Base-by-base conservation (phyloP, 1,140 invertebrate genomes). In the Bombus difficillimus region DNA sequence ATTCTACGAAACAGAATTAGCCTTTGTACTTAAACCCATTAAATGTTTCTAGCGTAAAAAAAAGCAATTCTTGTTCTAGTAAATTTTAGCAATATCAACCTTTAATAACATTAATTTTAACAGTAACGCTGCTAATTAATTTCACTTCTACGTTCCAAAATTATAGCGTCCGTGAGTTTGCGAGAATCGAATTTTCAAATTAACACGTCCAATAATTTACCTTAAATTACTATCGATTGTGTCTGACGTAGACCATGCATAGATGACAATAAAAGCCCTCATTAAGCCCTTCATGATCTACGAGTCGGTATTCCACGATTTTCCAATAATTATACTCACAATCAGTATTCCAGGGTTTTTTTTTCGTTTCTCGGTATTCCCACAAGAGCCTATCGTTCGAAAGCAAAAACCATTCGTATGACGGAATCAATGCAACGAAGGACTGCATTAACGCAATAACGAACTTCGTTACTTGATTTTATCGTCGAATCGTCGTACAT, bases 1-100 rank as follows among this genome's bases (percentile, higher is more conserved):
- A 59, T 59, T 59, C 74, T 76, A 59, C 13, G 74, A 76, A 59
- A 39, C 28, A 59, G 57, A 62, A 53, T 53, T 53, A 53, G 18
- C 47, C 47, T 53, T 53, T 53, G 47, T 53, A 53, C 47, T 53
- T 53, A 53, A 53, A 53, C 47, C 47, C 47, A 53, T 22, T 22
- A 53, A 53, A 53, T 53, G 18, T 53, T 53, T 53, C 1, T 53
- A 53, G 47, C 18, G 47, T 53, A 2, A 22, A 22, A 53, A 18
- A 53, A 8, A 53, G 47, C 47, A 53, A 53, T 53, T 53, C 47
- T 8, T 53, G 18, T 53, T 53, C 5, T 8, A 22, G 6, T 53
- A 53, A 53, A 53, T 53, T 53, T 53, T 53, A 22, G 47, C 15
- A 53, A 53, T 53, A 53, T n/a, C n/a, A 62, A 62, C 5, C 2